Conservation (phyloP, 2,113 vertebrate species). For the Leptobrachium ailaonicum region DNA sequence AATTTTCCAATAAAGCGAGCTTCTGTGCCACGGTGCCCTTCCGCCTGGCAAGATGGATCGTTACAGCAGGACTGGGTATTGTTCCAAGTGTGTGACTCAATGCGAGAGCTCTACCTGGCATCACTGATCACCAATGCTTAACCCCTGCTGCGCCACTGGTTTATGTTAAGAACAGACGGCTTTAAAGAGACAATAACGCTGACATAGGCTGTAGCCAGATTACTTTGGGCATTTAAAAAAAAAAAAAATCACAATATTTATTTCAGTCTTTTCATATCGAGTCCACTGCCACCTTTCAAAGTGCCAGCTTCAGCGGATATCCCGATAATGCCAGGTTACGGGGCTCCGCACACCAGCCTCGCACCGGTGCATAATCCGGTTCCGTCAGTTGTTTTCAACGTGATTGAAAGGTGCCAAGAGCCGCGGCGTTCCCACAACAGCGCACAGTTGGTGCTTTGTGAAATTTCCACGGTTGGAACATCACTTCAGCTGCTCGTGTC, state of each 20-base stretch:
- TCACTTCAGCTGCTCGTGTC: slow-evolving; percentile 43
- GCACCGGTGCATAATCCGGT: slow-evolving; percentile 34
- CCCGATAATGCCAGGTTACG: slow-evolving; percentile 26
- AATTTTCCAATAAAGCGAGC: slow-evolving; percentile 44
- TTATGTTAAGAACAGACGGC: background rate
- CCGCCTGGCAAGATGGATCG: slow-evolving; percentile 41
- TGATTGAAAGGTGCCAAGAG: slow-evolving; percentile 48
- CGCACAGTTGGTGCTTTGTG: slow-evolving; percentile 46
- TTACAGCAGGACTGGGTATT: background rate
- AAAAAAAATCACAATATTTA: background rate
- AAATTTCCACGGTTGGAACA: slow-evolving; percentile 35
- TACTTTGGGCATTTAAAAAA: too few relatives aligned
- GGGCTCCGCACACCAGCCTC: background rate
- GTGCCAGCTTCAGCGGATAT: slow-evolving; percentile 28
- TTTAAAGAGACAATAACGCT: too few relatives aligned
- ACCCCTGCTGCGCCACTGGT: background rate
- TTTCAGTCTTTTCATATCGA: background rate
- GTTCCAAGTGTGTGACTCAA: slow-evolving; percentile 29
- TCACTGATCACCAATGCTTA: background rate
- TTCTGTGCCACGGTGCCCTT: slow-evolving; percentile 21
- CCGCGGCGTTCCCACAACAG: slow-evolving; percentile 36
- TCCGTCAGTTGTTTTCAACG: slow-evolving; percentile 29
- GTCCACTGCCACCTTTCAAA: background rate
- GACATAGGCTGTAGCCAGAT: too few relatives aligned
- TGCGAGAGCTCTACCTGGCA: background rate